phyloP scores from a whole-genome alignment of 2,113 vertebrate species.

The Nerophis lumbriciformis region DNA sequence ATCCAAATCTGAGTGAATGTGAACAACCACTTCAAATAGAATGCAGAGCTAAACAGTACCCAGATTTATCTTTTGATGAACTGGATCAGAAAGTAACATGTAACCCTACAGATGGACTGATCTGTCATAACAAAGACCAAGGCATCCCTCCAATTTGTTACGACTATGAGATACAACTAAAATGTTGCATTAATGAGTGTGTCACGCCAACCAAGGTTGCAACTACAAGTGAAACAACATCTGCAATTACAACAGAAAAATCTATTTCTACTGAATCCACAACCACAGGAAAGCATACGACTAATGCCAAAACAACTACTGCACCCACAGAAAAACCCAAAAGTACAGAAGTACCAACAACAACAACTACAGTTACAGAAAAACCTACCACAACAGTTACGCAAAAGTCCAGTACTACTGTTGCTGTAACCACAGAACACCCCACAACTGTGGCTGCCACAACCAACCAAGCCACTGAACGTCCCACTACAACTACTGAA shows the following conservation, averaged over 20 bases:
- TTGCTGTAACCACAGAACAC: background rate
- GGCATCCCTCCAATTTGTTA: background rate
- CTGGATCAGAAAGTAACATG: conserved; percentile 35
- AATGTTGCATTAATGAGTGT: conserved; percentile 28
- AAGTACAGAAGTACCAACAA: too few species aligned
- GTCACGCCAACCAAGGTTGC: background rate
- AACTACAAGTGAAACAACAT: background rate
- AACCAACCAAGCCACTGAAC: background rate
- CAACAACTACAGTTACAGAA: background rate
- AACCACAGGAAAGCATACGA: conserved; percentile 7
- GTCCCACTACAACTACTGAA: background rate
- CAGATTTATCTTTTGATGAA: background rate
- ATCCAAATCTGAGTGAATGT: conserved; percentile 16
- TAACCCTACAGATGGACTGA: conserved; percentile 21
- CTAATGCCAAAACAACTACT: background rate
- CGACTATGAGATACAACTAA: conserved; percentile 45
- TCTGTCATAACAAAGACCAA: conserved; percentile 56
- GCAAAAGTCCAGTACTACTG: background rate
- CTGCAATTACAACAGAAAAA: background rate
- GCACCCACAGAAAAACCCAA: conserved; percentile 1
- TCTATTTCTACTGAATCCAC: background rate
- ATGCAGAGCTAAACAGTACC: conserved; percentile 1
- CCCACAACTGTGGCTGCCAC: background rate
- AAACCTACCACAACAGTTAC: background rate
- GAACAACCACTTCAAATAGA: conserved; percentile 26